phyloP scores from a whole-genome alignment of 2,888 invertebrate species.

The Aphodius sticticus region DNA sequence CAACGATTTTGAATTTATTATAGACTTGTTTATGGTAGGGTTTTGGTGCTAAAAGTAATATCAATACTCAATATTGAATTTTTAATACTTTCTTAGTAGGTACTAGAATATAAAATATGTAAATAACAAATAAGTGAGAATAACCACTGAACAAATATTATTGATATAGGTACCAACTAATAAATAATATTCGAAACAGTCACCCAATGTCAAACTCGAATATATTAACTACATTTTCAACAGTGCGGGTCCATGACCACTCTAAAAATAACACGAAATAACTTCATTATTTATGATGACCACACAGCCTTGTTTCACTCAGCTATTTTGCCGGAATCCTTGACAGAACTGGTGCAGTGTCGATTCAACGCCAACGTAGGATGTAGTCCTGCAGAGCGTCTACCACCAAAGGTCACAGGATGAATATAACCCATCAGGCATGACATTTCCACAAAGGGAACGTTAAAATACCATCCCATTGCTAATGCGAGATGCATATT shows the following conservation, averaged over 20 bases:
- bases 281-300: not conserved
- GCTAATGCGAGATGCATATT: conserved; percentile 4
- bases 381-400: not conserved
- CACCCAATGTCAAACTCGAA: not conserved
- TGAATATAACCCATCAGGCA: not conserved
- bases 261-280: not conserved
- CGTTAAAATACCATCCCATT: not conserved
- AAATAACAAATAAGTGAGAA: not conserved
- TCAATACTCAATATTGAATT: not conserved
- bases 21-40: not conserved
- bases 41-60: not conserved
- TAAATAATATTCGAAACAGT: not conserved
- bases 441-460: not conserved
- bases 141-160: not conserved
- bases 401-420: conserved; percentile 4
- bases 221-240: not conserved
- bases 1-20: no score
- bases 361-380: not conserved
- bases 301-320: not conserved
- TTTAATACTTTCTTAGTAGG: not conserved
- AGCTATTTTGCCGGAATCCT: not conserved
- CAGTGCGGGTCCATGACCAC: not conserved
- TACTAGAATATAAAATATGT: not conserved
- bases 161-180: not conserved
- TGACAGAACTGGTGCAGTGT: not conserved